Evolutionary conservation across 2,113 vertebrate genomes (phyloP).

Genomic region (Nannospalax galili): DNA sequence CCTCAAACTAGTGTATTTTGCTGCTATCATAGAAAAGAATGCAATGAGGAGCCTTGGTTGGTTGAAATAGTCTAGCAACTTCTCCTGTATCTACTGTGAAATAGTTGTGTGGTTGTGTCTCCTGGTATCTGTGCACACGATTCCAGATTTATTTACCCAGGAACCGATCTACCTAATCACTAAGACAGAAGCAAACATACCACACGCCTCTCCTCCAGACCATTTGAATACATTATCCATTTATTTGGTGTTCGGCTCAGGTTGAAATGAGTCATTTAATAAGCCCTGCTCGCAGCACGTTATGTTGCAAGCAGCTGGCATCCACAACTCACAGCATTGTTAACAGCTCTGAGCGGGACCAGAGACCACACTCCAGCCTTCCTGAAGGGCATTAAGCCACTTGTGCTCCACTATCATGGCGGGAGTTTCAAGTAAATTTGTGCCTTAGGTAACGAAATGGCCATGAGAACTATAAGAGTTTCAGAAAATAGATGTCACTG

Average conservation of each 20-base stretch:
- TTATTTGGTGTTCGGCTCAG: constrained; percentile 71
- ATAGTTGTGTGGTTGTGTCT: neutral
- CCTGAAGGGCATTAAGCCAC: constrained; percentile 30
- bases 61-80: neutral
- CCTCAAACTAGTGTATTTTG: neutral
- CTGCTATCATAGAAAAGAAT: neutral
- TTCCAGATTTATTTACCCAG: constrained; percentile 27
- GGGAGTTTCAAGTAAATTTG: constrained; percentile 57
- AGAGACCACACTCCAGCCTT: neutral
- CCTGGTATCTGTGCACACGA: neutral
- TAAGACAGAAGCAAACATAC: constrained; percentile 42
- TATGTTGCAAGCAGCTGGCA: constrained; percentile 74
- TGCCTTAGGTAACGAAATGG: constrained; percentile 69
- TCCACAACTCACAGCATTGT: constrained; percentile 69
- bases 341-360: constrained; percentile 42
- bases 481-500: constrained; percentile 65
- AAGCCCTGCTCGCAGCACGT: constrained; percentile 67
- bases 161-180: constrained; percentile 56
- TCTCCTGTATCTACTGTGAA: neutral
- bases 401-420: constrained; percentile 39
- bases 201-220: constrained; percentile 24
- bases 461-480: constrained; percentile 34
- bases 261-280: constrained; percentile 73
- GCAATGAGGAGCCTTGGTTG: neutral
- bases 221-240: constrained; percentile 62